Percentiles rank a stretch among this genome's conserved stretches.
These are phyloP conservation scores for Mustela nigripes DNA, from an alignment of 2,113 vertebrate genomes.

Conservation along the genomic window DNA sequence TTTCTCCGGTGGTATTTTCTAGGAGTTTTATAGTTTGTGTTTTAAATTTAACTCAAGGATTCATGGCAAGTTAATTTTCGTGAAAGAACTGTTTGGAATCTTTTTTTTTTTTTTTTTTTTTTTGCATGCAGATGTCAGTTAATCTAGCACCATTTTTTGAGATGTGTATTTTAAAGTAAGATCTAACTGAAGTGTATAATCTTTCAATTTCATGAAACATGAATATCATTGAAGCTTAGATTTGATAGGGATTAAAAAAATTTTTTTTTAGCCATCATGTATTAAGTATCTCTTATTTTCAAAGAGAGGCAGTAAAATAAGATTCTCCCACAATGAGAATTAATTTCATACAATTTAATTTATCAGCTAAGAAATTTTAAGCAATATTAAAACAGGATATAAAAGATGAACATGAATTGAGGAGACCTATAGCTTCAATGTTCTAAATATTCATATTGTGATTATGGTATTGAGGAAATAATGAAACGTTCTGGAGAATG, in stretches of 20 bases:
- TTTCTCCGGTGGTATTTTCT: neutral
- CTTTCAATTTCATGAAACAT: neutral
- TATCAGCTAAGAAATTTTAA: slow-evolving; percentile 19
- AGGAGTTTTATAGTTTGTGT: neutral
- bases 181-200: neutral
- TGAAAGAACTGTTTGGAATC: neutral
- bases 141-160: neutral
- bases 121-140: neutral
- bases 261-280: neutral
- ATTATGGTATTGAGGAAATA: neutral
- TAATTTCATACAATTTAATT: neutral
- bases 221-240: neutral
- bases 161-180: neutral
- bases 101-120: neutral
- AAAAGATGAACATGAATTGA: neutral
- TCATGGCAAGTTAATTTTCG: neutral
- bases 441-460: neutral
- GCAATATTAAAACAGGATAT: neutral
- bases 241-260: neutral
- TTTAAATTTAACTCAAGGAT: neutral
- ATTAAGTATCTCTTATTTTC: neutral
- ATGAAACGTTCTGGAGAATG: neutral
- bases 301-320: neutral
- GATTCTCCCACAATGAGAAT: neutral
- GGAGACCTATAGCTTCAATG: neutral